phyloP scores from a whole-genome alignment of 30 jellyfish, hydroid and myxozoan species.

The Aurelia aurita region DNA sequence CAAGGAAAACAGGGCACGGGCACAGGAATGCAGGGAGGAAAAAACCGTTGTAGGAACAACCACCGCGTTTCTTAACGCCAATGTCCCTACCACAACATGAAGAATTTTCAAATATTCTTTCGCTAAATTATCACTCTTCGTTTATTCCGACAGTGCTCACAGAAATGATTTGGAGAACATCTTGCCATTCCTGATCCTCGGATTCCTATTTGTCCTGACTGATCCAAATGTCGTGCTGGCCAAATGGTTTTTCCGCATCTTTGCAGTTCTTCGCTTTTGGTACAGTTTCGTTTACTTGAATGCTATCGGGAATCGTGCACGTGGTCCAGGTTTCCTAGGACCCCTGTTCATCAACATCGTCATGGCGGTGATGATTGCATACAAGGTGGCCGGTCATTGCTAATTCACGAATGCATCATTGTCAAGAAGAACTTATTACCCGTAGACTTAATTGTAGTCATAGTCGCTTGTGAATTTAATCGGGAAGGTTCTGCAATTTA shows the following conservation, averaged over 20 bases:
- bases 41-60: too few relatives aligned
- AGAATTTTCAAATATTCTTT: too few relatives aligned
- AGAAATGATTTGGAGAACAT: slow-evolving; percentile 78
- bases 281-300: slow-evolving; percentile 60
- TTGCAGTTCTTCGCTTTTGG: slow-evolving; percentile 63
- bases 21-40: too few relatives aligned
- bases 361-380: slow-evolving; percentile 19
- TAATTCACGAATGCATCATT: too few relatives aligned
- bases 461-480: too few relatives aligned
- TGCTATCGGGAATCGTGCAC: slow-evolving; percentile 12
- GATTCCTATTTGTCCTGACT: slow-evolving; percentile 59
- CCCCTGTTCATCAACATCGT: slow-evolving; percentile 2
- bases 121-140: not conserved
- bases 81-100: too few relatives aligned
- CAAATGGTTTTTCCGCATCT: slow-evolving; percentile 58
- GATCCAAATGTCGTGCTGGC: slow-evolving; percentile 66
- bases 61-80: too few relatives aligned
- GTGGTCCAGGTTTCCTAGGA: slow-evolving; percentile 26
- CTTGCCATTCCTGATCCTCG: slow-evolving; percentile 69
- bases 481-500: too few relatives aligned
- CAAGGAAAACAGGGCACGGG: too few relatives aligned
- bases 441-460: too few relatives aligned
- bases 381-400: too few relatives aligned
- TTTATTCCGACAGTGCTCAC: slow-evolving; percentile 56
- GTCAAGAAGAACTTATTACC: too few relatives aligned